A percentile compares a stretch with the other conserved stretches of the same genome.
Evolutionary conservation across 2,888 invertebrate species (phyloP).

Genomic region (Coenonympha glycerion): DNA sequence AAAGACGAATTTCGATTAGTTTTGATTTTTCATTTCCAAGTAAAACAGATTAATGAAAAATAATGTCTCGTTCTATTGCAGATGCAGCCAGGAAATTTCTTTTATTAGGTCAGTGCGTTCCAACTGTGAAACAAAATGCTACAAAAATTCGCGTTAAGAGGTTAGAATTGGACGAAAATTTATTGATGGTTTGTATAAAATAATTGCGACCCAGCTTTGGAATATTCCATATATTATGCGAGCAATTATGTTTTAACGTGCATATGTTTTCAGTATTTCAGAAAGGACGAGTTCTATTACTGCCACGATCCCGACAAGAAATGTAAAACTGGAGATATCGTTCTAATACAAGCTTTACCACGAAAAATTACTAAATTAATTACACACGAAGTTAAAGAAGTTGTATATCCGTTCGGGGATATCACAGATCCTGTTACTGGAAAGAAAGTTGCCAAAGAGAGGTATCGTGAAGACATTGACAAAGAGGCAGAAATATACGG

Average conservation of each 20-base stretch:
- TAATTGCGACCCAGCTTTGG: no score
- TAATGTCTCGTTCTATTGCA: conserved; percentile 58
- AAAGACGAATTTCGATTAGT: no score
- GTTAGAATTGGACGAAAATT: conserved; percentile 83
- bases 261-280: conserved; percentile 89
- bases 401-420: conserved; percentile 88
- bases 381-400: conserved; percentile 85
- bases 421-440: conserved; percentile 90
- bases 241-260: not conserved
- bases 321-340: conserved; percentile 89
- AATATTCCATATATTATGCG: no score
- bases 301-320: conserved; percentile 85
- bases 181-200: conserved; percentile 82
- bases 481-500: conserved; percentile 81
- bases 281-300: conserved; percentile 81
- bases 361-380: conserved; percentile 84
- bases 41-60: no score
- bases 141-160: conserved; percentile 85
- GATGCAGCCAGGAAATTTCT: conserved; percentile 71
- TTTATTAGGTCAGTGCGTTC: conserved; percentile 86
- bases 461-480: conserved; percentile 85
- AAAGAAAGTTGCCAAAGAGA: conserved; percentile 83
- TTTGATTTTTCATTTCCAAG: no score
- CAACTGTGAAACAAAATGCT: conserved; percentile 84
- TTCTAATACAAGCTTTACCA: conserved; percentile 84